Evolutionary conservation across 1,140 invertebrate species (phyloP).

Genomic region (Drosophila seguyi): DNA sequence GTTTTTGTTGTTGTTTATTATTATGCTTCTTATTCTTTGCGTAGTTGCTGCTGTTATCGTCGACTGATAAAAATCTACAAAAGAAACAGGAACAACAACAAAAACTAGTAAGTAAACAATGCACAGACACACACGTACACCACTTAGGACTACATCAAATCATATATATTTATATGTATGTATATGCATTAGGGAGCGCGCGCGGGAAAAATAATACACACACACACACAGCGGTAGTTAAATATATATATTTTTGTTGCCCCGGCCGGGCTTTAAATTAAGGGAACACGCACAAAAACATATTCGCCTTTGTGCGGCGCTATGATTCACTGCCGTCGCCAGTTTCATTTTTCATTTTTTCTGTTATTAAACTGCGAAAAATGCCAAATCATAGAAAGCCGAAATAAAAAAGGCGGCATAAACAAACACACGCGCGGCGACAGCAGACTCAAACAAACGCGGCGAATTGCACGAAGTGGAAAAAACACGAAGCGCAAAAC

Average conservation of each 20-base stretch:
- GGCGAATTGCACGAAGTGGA: conserved; percentile 70
- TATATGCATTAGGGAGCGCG: conserved; percentile 22
- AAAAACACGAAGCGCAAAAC: conserved; percentile 78
- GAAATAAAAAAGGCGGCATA: conserved; percentile 79
- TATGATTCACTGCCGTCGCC: conserved; percentile 56
- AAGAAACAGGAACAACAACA: conserved; percentile 57
- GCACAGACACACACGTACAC: conserved; percentile 30
- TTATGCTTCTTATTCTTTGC: conserved; percentile 26
- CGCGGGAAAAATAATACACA: conserved; percentile 63
- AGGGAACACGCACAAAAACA: conserved; percentile 41
- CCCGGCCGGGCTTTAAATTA: conserved; percentile 15
- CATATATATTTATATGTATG: background rate
- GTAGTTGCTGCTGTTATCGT: conserved; percentile 51
- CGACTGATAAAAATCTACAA: conserved; percentile 71
- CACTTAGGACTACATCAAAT: background rate
- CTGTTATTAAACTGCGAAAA: conserved; percentile 48
- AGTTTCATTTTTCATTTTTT: conserved; percentile 16
- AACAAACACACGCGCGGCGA: conserved; percentile 82
- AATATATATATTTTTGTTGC: conserved; percentile 19
- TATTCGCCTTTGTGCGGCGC: conserved; percentile 11
- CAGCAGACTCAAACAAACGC: conserved; percentile 71
- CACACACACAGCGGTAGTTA: conserved; percentile 12
- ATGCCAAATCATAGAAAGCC: conserved; percentile 64
- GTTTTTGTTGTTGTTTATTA: conserved; percentile 42
- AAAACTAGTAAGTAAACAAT: conserved; percentile 74